phyloP scores from a whole-genome alignment of 2,797 vertebrate species.

The Alauda arvensis region DNA sequence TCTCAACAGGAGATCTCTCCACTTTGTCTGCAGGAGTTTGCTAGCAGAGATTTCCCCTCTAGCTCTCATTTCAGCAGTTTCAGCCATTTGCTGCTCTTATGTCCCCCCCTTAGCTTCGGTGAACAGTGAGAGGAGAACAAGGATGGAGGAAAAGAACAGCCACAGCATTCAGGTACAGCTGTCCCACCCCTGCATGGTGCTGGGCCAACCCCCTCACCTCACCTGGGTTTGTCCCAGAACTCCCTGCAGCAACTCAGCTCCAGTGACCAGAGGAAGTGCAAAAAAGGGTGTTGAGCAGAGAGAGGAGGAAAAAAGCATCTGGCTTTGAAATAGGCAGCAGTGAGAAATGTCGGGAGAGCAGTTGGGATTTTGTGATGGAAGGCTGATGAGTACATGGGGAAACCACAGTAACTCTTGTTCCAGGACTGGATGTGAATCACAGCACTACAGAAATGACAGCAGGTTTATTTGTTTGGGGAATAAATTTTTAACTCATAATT shows the following conservation, averaged over 20 bases:
- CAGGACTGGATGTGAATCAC: not conserved
- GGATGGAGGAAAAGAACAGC: not conserved
- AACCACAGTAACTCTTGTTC: not conserved
- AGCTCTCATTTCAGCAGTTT: not conserved
- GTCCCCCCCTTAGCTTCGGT: not conserved
- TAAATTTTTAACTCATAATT: conserved; percentile 14
- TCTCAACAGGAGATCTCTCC: not conserved
- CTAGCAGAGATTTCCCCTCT: not conserved
- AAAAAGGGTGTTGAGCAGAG: accelerated
- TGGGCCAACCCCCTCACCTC: not conserved
- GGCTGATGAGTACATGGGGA: not conserved
- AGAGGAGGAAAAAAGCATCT: not conserved
- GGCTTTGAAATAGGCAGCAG: not conserved
- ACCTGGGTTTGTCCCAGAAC: not conserved
- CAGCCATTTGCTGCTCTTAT: not conserved
- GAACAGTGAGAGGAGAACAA: not conserved
- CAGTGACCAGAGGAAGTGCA: not conserved
- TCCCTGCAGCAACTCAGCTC: not conserved
- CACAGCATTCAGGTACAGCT: not conserved
- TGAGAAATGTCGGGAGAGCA: not conserved
- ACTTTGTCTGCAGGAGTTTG: not conserved
- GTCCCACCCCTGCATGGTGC: not conserved
- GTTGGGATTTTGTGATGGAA: not conserved
- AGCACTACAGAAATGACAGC: not conserved
- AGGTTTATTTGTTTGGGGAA: not conserved